Evolutionary conservation across 2,113 vertebrate genomes (phyloP), one percentile per base, ranked within the genome.

Genomic region (Mus musculus): DNA sequence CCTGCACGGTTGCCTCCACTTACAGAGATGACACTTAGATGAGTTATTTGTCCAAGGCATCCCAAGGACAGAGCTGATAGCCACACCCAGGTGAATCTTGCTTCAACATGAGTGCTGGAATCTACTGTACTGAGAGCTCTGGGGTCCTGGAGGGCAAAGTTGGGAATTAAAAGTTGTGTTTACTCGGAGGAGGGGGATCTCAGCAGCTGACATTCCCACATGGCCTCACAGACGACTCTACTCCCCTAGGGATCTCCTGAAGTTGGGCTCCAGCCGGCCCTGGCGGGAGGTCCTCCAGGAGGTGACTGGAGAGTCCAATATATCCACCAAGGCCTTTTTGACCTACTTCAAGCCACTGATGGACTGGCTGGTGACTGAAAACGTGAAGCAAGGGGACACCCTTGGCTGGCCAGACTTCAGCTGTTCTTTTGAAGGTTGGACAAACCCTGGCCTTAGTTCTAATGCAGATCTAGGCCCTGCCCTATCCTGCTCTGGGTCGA

Each of bases 371-470:
- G 96, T 99, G 95, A 0, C 78, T 0, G 98, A 99, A 97, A 99
- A 99, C 0, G 2, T 96, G 63, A 98, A 98, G 93, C 99, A 99
- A 0, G 49, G 88, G 0, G 99, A 99, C 2, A 75, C 98, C 52
- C 98, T 99, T 24, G 99, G 99, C 90, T 99, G 99, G 99, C 99
- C 99, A 0, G 99, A 99, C 13, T 99, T 99, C 39, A 97, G 97
- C 98, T 99, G 99, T 99, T 98, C 95, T 82, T 99, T 99, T 85
- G 95, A 96, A 96, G 96, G 93, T 98, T 93, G 84, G 90, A 78
- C 77, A 7, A 85, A 59, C n/a, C 49, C 36, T 81, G 24, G 19
- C 20, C 54, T 67, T 3, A n/a, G 49, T 39, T 80, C 46, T 80
- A 10, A 19, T 56, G 52, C 16, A 93, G n/a, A 80, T 33, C 30